Evolutionary conservation across 2,113 vertebrate species (phyloP).

Genomic region (Desmodus rotundus): DNA sequence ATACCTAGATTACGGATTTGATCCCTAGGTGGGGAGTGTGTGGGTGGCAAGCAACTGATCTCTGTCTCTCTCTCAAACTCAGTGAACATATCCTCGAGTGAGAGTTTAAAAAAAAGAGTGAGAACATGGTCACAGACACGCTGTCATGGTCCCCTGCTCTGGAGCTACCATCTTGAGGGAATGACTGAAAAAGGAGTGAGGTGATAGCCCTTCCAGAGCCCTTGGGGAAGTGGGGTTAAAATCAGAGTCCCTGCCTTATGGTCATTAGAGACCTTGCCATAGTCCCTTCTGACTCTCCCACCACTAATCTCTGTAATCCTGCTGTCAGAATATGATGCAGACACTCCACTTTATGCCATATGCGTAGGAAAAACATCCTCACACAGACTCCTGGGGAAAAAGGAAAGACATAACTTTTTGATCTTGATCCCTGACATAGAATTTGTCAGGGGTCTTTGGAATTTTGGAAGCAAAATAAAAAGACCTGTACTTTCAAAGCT

Average conservation of each 20-base stretch:
- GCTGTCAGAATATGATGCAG: background rate
- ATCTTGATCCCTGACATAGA: conserved; percentile 49
- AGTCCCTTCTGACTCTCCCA: background rate
- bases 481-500: conserved; percentile 33
- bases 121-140: background rate
- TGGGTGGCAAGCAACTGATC: no score
- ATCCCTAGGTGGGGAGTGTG: no score
- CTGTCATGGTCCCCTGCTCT: background rate
- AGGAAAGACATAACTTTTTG: conserved; percentile 44
- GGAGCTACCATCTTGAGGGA: background rate
- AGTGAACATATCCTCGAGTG: no score
- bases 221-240: background rate
- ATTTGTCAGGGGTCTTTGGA: conserved; percentile 59
- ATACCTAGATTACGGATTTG: no score
- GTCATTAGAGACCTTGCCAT: background rate
- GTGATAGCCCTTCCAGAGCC: background rate
- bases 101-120: no score
- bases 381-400: background rate
- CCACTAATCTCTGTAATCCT: background rate
- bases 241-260: background rate
- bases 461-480: background rate
- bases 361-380: conserved; percentile 26
- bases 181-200: background rate
- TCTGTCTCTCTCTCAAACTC: no score
- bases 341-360: background rate